These are phyloP conservation scores for Gracilinanus agilis DNA, from an alignment of 2,113 vertebrate genomes.

Conservation along the genomic window DNA sequence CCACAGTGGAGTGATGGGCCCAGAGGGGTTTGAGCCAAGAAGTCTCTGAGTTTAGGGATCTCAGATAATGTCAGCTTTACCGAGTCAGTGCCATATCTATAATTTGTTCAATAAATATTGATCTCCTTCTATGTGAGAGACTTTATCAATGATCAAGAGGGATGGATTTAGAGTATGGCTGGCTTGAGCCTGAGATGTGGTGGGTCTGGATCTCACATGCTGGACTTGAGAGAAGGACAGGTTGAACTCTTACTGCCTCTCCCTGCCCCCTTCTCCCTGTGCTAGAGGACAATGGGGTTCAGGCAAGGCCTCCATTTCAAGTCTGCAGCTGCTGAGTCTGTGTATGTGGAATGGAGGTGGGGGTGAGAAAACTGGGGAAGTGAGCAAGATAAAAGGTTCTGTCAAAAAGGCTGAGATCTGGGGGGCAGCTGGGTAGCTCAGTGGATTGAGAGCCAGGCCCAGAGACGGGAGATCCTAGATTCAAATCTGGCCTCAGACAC, in stretches of 20 bases:
- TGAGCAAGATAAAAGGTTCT: conserved; percentile 66
- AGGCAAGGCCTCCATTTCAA: conserved; percentile 49
- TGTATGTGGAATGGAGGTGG: conserved; percentile 21
- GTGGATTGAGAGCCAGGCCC: no score
- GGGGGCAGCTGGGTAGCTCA: no score
- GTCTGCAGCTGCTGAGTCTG: conserved; percentile 74
- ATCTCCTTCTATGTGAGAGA: not conserved
- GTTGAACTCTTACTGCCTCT: conserved; percentile 51
- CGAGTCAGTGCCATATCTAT: not conserved
- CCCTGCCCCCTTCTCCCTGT: conserved; percentile 28
- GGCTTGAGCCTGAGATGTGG: conserved; percentile 39
- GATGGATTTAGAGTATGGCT: not conserved
- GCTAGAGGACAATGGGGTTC: conserved; percentile 33
- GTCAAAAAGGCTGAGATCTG: conserved; percentile 37
- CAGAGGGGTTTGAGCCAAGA: conserved; percentile 28
- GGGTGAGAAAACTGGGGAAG: not conserved
- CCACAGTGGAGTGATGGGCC: conserved; percentile 54
- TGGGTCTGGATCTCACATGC: conserved; percentile 54
- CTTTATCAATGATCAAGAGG: not conserved
- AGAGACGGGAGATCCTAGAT: no score
- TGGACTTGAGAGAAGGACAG: conserved; percentile 51
- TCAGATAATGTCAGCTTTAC: not conserved
- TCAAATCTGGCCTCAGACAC: no score
- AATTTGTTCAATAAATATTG: not conserved
- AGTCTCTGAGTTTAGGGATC: conserved; percentile 37